These are phyloP conservation scores for Fistularia tabacaria DNA, from an alignment of 2,797 vertebrate genomes.

Conservation along the genomic window DNA sequence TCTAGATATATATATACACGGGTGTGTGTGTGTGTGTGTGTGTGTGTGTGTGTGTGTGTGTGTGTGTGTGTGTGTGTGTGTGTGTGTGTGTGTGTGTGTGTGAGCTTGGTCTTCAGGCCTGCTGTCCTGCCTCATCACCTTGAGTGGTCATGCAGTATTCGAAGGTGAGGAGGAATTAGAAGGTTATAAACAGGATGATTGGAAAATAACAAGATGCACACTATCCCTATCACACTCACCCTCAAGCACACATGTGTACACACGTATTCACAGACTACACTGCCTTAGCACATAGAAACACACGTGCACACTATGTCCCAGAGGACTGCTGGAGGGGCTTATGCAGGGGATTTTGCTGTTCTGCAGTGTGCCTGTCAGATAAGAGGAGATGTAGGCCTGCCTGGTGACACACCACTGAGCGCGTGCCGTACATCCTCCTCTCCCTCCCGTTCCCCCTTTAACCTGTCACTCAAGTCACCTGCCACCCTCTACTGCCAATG, in stretches of 20 bases:
- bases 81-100: slow-evolving; percentile 2
- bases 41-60: slow-evolving; percentile 1
- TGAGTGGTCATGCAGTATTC: slow-evolving; percentile 46
- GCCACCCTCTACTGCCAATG: slow-evolving; percentile 43
- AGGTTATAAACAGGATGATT: slow-evolving; percentile 47
- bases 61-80: slow-evolving; percentile 19
- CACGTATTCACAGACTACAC: slow-evolving; percentile 7
- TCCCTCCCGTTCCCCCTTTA: slow-evolving; percentile 36
- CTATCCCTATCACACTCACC: slow-evolving; percentile 10
- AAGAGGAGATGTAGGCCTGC: slow-evolving; percentile 56
- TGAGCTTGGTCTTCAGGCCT: slow-evolving; percentile 12
- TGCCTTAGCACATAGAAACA: slow-evolving; percentile 7
- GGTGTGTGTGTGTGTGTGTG: slow-evolving; percentile 4
- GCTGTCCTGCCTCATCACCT: slow-evolving; percentile 50
- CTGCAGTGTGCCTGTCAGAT: slow-evolving; percentile 73
- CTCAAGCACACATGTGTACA: slow-evolving; percentile 1
- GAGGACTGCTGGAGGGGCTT: slow-evolving; percentile 63
- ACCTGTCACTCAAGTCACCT: slow-evolving; percentile 59
- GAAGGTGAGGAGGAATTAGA: slow-evolving; percentile 57
- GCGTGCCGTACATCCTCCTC: slow-evolving; percentile 32
- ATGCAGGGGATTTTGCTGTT: slow-evolving; percentile 66
- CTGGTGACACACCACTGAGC: slow-evolving; percentile 54
- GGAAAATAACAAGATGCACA: slow-evolving; percentile 61
- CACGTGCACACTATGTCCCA: slow-evolving; percentile 31
- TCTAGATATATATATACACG: too few species aligned